phyloP scores from a whole-genome alignment of 2,113 vertebrate species.

The Oryzias woworae region DNA sequence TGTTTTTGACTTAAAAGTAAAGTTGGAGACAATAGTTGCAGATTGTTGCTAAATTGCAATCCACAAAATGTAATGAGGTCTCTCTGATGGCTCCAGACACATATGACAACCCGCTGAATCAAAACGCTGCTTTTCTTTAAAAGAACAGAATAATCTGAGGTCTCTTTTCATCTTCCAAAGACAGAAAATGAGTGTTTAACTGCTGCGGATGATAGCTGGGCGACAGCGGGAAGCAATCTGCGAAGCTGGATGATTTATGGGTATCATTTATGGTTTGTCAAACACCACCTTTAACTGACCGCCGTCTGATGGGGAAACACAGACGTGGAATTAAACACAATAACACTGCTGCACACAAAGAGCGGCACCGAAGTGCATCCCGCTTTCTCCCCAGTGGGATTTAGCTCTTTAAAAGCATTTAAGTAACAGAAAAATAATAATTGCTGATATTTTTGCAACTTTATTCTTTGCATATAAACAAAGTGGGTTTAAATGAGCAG shows the following conservation, averaged over 20 bases:
- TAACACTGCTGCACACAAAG: constrained; percentile 9
- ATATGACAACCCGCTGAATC: not conserved
- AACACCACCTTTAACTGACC: constrained; percentile 51
- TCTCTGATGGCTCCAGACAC: too few relatives aligned
- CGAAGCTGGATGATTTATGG: constrained; percentile 43
- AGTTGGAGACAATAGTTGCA: not conserved
- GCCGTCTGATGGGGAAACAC: constrained; percentile 44
- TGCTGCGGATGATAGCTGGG: constrained; percentile 17
- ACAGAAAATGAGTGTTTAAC: constrained; percentile 6
- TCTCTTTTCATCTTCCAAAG: not conserved
- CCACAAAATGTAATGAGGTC: not conserved
- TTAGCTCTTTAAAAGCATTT: not conserved
- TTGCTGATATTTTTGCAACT: not conserved
- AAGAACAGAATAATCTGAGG: constrained; percentile 4
- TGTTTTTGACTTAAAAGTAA: not conserved
- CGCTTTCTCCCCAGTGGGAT: not conserved
- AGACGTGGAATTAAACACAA: constrained; percentile 23
- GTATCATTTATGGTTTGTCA: constrained; percentile 51
- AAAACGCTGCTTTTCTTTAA: constrained; percentile 11
- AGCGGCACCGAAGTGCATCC: not conserved
- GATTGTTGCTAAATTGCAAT: not conserved
- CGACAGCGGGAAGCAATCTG: constrained; percentile 45
- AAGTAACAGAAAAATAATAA: not conserved
- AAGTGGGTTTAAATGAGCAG: constrained; percentile 18
- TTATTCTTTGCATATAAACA: constrained; percentile 34